A percentile compares a stretch with the other conserved stretches of the same genome.
Conservation (phyloP, 2,113 vertebrate genomes). For the Neolamprologus sp. region DNA sequence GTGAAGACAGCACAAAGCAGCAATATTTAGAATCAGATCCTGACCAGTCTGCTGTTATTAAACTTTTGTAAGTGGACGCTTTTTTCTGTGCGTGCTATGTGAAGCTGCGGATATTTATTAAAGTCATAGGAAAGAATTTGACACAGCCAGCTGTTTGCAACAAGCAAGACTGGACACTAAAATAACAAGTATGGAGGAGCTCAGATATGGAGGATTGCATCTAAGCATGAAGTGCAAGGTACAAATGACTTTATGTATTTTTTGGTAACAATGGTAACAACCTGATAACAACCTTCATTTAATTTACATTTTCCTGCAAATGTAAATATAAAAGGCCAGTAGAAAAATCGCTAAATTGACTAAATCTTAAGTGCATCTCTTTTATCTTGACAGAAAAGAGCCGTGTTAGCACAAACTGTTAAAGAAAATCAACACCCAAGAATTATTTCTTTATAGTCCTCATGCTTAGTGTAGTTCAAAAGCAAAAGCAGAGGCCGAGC, state of each 20-base stretch:
- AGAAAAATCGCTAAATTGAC: not conserved
- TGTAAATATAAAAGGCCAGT: not conserved
- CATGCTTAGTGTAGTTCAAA: not conserved
- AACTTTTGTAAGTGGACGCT: not conserved
- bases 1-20: not conserved
- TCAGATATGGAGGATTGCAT: not conserved
- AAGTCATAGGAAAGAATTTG: not conserved
- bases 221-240: not conserved
- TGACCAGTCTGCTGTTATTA: not conserved
- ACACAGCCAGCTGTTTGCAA: not conserved
- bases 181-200: not conserved
- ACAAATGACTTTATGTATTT: not conserved
- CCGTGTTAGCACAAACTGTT: not conserved
- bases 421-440: not conserved
- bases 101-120: not conserved
- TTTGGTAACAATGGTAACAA: not conserved
- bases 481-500: not conserved
- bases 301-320: not conserved
- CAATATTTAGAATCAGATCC: not conserved
- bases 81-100: not conserved
- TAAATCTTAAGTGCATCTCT: not conserved
- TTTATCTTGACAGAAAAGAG: not conserved
- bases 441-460: not conserved
- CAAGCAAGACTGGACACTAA: not conserved
- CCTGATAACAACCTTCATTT: not conserved